These are phyloP conservation scores for Tyria jacobaeae DNA, from an alignment of 2,888 invertebrate genomes.

Conservation along the genomic window DNA sequence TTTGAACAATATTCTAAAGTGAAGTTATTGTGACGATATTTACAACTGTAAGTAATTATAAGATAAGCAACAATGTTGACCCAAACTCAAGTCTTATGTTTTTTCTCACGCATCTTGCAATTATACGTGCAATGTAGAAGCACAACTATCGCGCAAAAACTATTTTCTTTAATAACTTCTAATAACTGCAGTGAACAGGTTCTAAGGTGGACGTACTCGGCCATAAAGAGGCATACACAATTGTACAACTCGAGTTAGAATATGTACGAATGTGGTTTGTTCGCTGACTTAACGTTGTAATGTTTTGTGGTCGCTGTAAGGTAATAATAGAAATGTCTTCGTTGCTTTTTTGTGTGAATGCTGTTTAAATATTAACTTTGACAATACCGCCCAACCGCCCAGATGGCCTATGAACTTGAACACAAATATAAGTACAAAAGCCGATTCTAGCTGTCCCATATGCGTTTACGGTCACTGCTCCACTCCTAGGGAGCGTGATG, in stretches of 20 bases:
- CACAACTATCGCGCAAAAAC: constrained; percentile 65
- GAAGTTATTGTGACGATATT: no score
- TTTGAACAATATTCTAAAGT: no score
- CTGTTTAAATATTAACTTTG: no score
- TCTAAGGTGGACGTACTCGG: constrained; percentile 53
- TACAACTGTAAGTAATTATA: not conserved
- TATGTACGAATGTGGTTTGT: constrained; percentile 5
- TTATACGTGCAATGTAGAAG: constrained; percentile 67
- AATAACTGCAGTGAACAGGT: constrained; percentile 58
- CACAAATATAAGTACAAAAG: no score
- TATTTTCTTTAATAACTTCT: constrained; percentile 67
- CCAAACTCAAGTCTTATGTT: not conserved
- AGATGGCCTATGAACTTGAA: no score
- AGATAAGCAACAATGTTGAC: not conserved
- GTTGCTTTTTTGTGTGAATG: no score
- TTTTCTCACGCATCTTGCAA: constrained; percentile 69
- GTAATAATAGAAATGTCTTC: constrained; percentile 1
- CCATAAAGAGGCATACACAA: constrained; percentile 9
- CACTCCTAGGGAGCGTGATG: no score
- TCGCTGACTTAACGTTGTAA: not conserved
- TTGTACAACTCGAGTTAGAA: constrained; percentile 14
- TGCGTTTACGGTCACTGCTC: no score
- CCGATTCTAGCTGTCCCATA: no score
- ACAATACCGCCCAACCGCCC: no score
- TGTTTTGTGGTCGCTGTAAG: constrained; percentile 2